Percentiles rank a stretch among this genome's conserved stretches.
Conservation (phyloP, 2,113 vertebrate species). For the Nibea albiflora region DNA sequence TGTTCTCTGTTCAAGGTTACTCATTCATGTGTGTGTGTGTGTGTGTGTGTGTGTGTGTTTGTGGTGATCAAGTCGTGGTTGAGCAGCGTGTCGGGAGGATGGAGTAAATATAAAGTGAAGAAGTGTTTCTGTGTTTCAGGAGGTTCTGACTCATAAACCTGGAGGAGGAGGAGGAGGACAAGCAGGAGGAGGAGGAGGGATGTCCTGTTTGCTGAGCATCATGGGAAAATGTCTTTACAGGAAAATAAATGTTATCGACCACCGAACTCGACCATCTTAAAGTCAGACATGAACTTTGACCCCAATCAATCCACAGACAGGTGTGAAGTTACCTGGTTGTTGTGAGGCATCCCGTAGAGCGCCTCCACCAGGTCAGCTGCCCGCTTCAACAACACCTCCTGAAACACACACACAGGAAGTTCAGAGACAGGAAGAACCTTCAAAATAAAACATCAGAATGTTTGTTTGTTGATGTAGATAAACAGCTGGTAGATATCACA, state of each 20-base stretch:
- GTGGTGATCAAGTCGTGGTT: no score
- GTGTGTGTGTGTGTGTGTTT: no score
- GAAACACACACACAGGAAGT: neutral
- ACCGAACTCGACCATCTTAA: no score
- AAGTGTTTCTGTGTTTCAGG: slow-evolving; percentile 46
- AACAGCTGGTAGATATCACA: neutral
- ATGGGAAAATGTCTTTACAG: slow-evolving; percentile 17
- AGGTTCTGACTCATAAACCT: slow-evolving; percentile 51
- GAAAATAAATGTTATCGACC: neutral
- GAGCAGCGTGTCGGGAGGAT: no score
- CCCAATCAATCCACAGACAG: neutral
- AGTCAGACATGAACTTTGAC: neutral
- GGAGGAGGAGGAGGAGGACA: slow-evolving; percentile 1
- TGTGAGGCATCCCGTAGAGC: slow-evolving; percentile 97
- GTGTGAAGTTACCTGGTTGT: slow-evolving; percentile 92
- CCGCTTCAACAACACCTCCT: slow-evolving; percentile 98
- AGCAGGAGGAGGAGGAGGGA: neutral
- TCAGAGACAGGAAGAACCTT: no score
- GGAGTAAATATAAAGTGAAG: slow-evolving; percentile 55
- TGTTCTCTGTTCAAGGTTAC: no score
- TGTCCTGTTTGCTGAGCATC: slow-evolving; percentile 21
- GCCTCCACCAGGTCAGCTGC: slow-evolving; percentile 97
- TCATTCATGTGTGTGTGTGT: no score
- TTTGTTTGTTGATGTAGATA: no score
- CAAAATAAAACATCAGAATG: no score